Evolutionary conservation across 1,140 invertebrate species (phyloP).

Genomic region (Anoplophora glabripennis): DNA sequence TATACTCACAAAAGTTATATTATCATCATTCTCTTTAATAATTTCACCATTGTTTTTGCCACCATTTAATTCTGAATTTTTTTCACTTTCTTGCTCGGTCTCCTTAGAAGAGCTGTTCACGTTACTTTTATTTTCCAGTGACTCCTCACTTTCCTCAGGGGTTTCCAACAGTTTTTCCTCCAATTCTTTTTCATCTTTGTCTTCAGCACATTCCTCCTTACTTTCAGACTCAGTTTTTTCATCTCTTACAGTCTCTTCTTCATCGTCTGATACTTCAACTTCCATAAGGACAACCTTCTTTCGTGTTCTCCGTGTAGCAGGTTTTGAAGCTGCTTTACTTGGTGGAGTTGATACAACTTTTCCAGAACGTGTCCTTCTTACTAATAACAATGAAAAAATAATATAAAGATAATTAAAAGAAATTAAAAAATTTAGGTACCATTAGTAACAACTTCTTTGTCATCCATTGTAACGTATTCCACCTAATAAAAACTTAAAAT

Average conservation of each 20-base stretch:
- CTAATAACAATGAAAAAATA: conserved; percentile 7
- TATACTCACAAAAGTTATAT: background rate
- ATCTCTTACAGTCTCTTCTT: conserved; percentile 25
- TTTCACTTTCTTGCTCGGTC: background rate
- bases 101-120: background rate
- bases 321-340: conserved; percentile 21
- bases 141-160: conserved; percentile 6
- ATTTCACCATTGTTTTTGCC: background rate
- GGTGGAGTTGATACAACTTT: conserved; percentile 29
- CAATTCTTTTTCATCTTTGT: conserved; percentile 18
- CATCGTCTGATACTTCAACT: conserved; percentile 46
- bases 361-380: conserved; percentile 38
- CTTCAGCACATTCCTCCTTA: background rate
- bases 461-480: background rate
- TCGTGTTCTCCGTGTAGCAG: conserved; percentile 32
- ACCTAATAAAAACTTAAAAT: too few species aligned
- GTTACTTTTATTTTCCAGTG: conserved; percentile 5
- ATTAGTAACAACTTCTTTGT: background rate
- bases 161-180: conserved; percentile 19
- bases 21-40: background rate
- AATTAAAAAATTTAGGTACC: background rate
- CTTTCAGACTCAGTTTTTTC: conserved; percentile 1
- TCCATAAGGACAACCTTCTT: conserved; percentile 45
- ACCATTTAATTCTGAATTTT: background rate
- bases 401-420: background rate